Evolutionary conservation across 2,888 invertebrate genomes (phyloP).

Genomic region (Hyles lineata): DNA sequence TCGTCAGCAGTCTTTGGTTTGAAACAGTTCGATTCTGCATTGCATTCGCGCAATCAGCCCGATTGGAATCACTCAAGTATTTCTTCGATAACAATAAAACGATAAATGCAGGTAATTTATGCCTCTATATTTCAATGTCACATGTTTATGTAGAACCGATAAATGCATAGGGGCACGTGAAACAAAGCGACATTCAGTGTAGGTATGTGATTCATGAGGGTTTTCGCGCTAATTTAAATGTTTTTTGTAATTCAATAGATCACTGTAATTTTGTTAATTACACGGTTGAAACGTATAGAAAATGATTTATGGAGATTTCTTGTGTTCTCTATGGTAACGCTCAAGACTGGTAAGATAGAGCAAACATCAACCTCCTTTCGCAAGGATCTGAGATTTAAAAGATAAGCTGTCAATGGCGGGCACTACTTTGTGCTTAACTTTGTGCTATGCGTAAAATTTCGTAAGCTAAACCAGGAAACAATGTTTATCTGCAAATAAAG

Average conservation of each 20-base stretch:
- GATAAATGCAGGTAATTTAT: conserved; percentile 29
- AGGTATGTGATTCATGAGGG: conserved; percentile 4
- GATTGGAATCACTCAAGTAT: conserved; percentile 27
- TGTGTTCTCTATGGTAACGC: no score
- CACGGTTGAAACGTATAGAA: background rate
- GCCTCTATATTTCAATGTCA: conserved; percentile 30
- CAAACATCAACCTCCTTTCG: background rate
- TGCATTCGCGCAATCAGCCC: conserved; percentile 23
- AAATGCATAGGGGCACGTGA: conserved; percentile 25
- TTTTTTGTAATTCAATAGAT: background rate
- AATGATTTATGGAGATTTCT: background rate
- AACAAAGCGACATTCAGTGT: background rate
- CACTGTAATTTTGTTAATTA: no score
- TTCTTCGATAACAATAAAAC: conserved; percentile 26
- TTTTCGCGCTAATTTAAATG: conserved; percentile 10
- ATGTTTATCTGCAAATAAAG: conserved; percentile 23
- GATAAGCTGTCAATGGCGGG: background rate
- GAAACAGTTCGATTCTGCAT: background rate
- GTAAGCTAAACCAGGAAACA: background rate
- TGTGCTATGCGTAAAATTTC: background rate
- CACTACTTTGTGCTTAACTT: background rate
- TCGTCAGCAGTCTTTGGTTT: background rate
- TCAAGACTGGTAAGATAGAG: background rate
- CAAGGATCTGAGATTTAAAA: background rate
- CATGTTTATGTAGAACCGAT: conserved; percentile 26